Evolutionary conservation across 2,888 invertebrate species (phyloP), one percentile per base, ranked within the genome.

Genomic region (Automeris io): DNA sequence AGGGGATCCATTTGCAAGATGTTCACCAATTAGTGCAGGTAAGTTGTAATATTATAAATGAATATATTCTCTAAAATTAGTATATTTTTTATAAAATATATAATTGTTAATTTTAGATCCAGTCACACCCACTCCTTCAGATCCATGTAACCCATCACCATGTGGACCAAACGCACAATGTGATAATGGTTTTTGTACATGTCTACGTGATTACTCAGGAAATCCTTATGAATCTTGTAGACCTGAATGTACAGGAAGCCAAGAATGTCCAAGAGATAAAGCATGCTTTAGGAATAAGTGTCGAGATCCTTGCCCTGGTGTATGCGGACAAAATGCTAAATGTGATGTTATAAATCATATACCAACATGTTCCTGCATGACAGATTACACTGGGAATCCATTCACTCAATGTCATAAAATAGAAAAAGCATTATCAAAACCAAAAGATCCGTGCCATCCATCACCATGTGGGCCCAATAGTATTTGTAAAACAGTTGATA

Each of bases 1-100:
- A 1, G 94, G 94, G n/a, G 93, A 95, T 89, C 93, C 95, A 22
- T 94, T 95, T 58, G 89, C 90, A 11, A 91, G 92, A 57, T 95
- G 95, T 61, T 88, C 80, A 37, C 87, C 87, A 21, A 86, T 91
- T 42, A 87, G 89, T 33, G 65, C 74, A 77, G 79, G 85, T 85
- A 69, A 31, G 11, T 42, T 18, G 8, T 11, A 11, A 18, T 25
- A 19, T 12, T 8, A 22, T 11, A 29, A 22, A 11, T 40, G 35
- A 9, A 7, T 21, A 19, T 18, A 9, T 16, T 21, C 12, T 29
- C 25, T n/a, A 36, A 22, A 34, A 16, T 41, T 51, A 3, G n/a
- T 16, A n/a, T n/a, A 13, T 2, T 4, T n/a, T 13, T 12, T 3
- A 18, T 18, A 33, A 24, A 23, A 8, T n/a, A 5, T n/a, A n/a